Evolutionary conservation across 2,888 invertebrate genomes (phyloP).

Genomic region (Lingula anatina): DNA sequence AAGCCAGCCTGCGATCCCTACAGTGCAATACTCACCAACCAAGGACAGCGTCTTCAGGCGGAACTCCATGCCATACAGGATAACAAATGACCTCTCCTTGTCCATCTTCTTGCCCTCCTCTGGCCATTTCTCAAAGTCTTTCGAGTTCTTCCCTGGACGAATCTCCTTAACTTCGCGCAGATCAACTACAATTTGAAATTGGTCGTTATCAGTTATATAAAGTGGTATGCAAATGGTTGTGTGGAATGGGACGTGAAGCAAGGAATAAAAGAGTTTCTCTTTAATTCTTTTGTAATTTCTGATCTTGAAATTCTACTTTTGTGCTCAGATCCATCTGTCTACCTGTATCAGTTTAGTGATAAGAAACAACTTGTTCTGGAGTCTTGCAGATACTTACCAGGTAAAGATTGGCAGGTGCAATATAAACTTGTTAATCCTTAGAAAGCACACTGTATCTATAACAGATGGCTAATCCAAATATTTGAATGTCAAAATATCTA

Average conservation of each 20-base stretch:
- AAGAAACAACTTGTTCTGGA: no score
- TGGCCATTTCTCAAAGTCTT: constrained; percentile 88
- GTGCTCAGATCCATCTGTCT: no score
- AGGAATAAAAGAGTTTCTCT: background rate
- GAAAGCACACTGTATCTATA: no score
- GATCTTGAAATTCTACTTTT: no score
- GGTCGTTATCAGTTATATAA: background rate
- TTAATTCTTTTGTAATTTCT: no score
- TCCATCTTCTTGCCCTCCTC: constrained; percentile 82
- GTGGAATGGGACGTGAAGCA: background rate
- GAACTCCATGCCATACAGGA: constrained; percentile 85
- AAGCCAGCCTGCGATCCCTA: no score
- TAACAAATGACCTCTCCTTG: constrained; percentile 75
- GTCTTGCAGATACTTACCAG: no score
- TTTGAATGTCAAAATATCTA: no score
- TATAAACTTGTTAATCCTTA: no score
- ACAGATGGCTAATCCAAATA: no score
- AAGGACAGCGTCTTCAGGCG: constrained; percentile 82
- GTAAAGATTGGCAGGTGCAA: no score
- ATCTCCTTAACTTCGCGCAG: constrained; percentile 85
- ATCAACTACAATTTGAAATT: constrained; percentile 58
- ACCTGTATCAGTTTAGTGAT: no score
- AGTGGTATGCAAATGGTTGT: background rate
- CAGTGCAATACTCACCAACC: constrained; percentile 61
- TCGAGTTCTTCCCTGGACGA: constrained; percentile 76